These are phyloP conservation scores for Scrobipalpa atriplicella DNA, from an alignment of 2,888 invertebrate genomes.

Conservation along the genomic window DNA sequence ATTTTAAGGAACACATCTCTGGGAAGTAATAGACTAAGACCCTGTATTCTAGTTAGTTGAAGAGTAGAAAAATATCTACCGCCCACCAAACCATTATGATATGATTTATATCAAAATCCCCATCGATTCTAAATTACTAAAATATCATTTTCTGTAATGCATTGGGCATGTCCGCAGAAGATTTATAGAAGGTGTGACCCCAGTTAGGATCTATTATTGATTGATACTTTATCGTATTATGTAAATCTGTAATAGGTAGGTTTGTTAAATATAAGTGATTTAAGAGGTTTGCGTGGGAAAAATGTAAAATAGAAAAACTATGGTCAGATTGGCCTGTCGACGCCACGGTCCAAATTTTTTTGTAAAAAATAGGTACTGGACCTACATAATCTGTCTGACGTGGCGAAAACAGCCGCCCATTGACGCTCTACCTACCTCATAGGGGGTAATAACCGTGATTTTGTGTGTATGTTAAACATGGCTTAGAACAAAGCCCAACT, in stretches of 20 bases:
- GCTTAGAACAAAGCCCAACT: no score
- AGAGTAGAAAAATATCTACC: slow-evolving; percentile 26
- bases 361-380: no score
- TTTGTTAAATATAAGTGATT: not conserved
- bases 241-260: not conserved
- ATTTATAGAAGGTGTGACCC: slow-evolving; percentile 12
- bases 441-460: no score
- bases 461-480: no score
- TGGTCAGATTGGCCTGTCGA: no score
- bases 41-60: not conserved
- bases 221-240: not conserved
- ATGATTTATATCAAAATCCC: slow-evolving; percentile 60
- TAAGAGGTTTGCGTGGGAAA: not conserved
- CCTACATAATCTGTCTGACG: no score
- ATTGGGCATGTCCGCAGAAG: slow-evolving; percentile 37
- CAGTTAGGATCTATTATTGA: slow-evolving; percentile 3
- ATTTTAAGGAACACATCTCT: no score
- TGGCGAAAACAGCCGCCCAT: no score
- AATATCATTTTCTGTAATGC: slow-evolving; percentile 57
- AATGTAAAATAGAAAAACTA: slow-evolving; percentile 45
- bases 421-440: no score
- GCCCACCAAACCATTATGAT: slow-evolving; percentile 43
- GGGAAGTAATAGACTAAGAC: not conserved
- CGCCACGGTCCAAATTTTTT: no score
- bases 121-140: slow-evolving; percentile 65